Conservation (phyloP, 2,888 invertebrate species). For the Ochlodes sylvanus region DNA sequence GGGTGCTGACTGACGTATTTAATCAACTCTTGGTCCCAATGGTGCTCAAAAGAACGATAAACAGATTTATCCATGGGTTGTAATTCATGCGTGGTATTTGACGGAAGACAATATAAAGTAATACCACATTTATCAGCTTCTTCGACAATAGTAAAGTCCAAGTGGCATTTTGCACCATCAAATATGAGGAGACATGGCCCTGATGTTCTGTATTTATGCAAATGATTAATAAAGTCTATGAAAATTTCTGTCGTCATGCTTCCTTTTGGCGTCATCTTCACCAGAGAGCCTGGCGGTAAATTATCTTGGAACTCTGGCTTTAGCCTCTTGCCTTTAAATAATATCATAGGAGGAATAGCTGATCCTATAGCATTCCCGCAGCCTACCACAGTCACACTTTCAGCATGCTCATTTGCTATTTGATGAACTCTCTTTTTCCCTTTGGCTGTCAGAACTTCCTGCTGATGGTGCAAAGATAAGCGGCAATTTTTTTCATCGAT, state of each 20-base stretch:
- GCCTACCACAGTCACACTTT: conserved; percentile 38
- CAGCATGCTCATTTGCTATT: conserved; percentile 39
- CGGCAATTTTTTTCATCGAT: conserved; percentile 42
- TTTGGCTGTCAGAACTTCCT: conserved; percentile 40
- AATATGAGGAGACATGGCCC: conserved; percentile 44
- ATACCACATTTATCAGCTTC: conserved; percentile 42
- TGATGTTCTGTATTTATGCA: conserved; percentile 41
- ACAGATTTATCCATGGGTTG: conserved; percentile 46
- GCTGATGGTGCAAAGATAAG: conserved; percentile 42
- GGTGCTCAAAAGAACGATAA: conserved; percentile 44
- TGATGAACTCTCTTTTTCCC: conserved; percentile 43
- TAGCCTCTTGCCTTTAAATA: conserved; percentile 45
- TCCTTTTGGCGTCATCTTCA: conserved; percentile 42
- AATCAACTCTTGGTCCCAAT: conserved; percentile 43
- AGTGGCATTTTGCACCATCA: conserved; percentile 42
- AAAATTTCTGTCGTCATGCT: conserved; percentile 44
- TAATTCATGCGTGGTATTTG: conserved; percentile 44
- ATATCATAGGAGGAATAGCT: conserved; percentile 43
- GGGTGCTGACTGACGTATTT: conserved; percentile 39
- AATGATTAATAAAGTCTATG: conserved; percentile 43
- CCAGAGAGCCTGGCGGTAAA: conserved; percentile 40
- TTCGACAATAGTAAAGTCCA: conserved; percentile 43
- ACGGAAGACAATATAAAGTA: conserved; percentile 43
- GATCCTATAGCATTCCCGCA: conserved; percentile 35
- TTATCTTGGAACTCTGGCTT: conserved; percentile 43